Evolutionary conservation across 2,113 vertebrate genomes (phyloP).

Genomic region (Taurulus bubalis): DNA sequence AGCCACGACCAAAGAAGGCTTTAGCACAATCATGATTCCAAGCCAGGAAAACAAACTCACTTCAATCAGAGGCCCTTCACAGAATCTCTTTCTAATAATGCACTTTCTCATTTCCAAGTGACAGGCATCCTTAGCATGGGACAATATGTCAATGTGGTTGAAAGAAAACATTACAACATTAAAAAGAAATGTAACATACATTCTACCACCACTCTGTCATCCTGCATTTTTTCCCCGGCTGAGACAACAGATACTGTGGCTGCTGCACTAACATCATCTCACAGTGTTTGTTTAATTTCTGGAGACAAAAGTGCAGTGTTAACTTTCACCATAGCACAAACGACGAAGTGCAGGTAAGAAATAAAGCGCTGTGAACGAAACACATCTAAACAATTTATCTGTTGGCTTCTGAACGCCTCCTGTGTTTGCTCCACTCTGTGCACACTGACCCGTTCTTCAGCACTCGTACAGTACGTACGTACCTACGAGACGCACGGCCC

Average conservation of each 20-base stretch:
- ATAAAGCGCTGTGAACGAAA: conserved; percentile 35
- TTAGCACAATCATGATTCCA: conserved; percentile 55
- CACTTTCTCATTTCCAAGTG: conserved; percentile 6
- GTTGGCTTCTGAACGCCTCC: conserved; percentile 35
- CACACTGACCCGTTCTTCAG: conserved; percentile 36
- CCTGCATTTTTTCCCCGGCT: neutral
- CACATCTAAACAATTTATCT: conserved; percentile 53
- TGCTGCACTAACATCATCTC: conserved; percentile 3
- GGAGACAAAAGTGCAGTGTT: conserved; percentile 7
- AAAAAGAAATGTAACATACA: conserved; percentile 7
- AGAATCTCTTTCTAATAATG: conserved; percentile 15
- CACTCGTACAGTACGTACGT: too few relatives aligned
- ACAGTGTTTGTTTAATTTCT: conserved; percentile 10
- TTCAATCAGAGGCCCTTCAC: conserved; percentile 46
- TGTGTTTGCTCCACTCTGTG: conserved; percentile 29
- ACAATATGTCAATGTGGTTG: conserved; percentile 4
- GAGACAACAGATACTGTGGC: conserved; percentile 4
- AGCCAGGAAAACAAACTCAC: conserved; percentile 65
- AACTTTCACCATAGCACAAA: conserved; percentile 21
- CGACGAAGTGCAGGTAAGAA: conserved; percentile 27
- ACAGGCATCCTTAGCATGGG: conserved; percentile 2
- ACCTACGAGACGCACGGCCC: conserved; percentile 18
- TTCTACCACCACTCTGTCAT: neutral
- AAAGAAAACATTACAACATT: conserved; percentile 48
- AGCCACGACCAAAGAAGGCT: conserved; percentile 46